Evolutionary conservation across 2,113 vertebrate genomes (phyloP).

Genomic region (Nyctibius bracteatus): DNA sequence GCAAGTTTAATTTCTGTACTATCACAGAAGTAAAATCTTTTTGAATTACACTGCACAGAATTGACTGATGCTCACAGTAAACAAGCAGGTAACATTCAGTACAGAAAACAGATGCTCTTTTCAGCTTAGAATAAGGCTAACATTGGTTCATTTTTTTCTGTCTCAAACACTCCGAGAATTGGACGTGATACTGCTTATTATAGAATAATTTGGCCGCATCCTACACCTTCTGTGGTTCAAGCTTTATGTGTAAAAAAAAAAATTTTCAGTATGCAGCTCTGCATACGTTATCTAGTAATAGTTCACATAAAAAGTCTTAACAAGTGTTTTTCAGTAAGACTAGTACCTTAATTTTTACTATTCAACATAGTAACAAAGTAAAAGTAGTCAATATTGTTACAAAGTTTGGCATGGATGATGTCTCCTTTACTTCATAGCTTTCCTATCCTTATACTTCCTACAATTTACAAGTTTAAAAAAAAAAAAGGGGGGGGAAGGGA

Average conservation of each 20-base stretch:
- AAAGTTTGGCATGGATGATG: not conserved
- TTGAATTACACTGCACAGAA: not conserved
- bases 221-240: not conserved
- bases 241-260: not conserved
- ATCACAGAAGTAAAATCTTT: not conserved
- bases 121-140: not conserved
- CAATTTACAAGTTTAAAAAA: not conserved
- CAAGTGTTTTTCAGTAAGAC: not conserved
- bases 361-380: not conserved
- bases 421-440: not conserved
- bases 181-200: not conserved
- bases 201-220: not conserved
- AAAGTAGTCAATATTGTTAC: not conserved
- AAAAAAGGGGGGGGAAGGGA: no score
- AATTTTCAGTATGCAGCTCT: not conserved
- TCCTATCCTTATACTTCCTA: not conserved
- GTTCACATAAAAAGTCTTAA: not conserved
- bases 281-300: not conserved
- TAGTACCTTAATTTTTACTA: not conserved
- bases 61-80: not conserved
- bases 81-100: not conserved
- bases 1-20: not conserved
- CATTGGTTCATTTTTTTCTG: not conserved
- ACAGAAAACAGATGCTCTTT: not conserved
- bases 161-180: not conserved